These are phyloP conservation scores for Remorina albescens DNA, from an alignment of 2,797 vertebrate species.

Conservation along the genomic window DNA sequence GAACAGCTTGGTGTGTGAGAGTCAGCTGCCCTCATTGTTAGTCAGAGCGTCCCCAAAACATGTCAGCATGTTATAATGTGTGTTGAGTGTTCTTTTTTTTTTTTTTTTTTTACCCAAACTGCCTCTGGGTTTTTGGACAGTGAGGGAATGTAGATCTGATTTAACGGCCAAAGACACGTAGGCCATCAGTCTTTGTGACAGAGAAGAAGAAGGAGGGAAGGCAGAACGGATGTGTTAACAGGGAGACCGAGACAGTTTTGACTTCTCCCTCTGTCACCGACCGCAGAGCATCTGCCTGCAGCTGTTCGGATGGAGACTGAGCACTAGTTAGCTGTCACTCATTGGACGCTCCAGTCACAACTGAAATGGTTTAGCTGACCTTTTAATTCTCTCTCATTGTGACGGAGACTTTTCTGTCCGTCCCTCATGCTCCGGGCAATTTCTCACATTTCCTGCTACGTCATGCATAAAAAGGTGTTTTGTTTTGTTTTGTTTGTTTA, in stretches of 20 bases:
- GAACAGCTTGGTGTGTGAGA: slow-evolving; percentile 41
- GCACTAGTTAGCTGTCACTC: slow-evolving; percentile 48
- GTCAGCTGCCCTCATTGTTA: slow-evolving; percentile 66
- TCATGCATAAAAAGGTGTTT: slow-evolving; percentile 7
- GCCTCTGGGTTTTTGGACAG: slow-evolving; percentile 14
- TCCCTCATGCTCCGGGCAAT: background rate
- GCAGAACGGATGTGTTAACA: slow-evolving; percentile 33
- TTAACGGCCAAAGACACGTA: slow-evolving; percentile 20
- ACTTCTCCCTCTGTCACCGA: slow-evolving; percentile 56
- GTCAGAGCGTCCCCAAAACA: slow-evolving; percentile 68
- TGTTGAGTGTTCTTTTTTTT: slow-evolving; percentile 52
- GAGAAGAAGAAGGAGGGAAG: slow-evolving; percentile 29
- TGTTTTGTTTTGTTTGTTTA: too few species aligned
- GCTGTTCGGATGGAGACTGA: slow-evolving; percentile 34
- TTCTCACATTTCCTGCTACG: slow-evolving; percentile 8
- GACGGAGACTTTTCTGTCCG: slow-evolving; percentile 31
- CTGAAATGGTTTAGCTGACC: slow-evolving; percentile 41
- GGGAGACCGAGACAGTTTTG: slow-evolving; percentile 39
- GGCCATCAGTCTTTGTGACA: slow-evolving; percentile 49
- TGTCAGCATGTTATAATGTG: slow-evolving; percentile 49
- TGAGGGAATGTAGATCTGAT: slow-evolving; percentile 31
- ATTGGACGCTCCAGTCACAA: slow-evolving; percentile 39
- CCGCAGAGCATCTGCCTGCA: slow-evolving; percentile 31
- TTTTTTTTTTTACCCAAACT: too few species aligned
- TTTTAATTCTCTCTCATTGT: slow-evolving; percentile 26